phyloP scores from a whole-genome alignment of 2,113 vertebrate genomes.

The Leptosomus discolor region DNA sequence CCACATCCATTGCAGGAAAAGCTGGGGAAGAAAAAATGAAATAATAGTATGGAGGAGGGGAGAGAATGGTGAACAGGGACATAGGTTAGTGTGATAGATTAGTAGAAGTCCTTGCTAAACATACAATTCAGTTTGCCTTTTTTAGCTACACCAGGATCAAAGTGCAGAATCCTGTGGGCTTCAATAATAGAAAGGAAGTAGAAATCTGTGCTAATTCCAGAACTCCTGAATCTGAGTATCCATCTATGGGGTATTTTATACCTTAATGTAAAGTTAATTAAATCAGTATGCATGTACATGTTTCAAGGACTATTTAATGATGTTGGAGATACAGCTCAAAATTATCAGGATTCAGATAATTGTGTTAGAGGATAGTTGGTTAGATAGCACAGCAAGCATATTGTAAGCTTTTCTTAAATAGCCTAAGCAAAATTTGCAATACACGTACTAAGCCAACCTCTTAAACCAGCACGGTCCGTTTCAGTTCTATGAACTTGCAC shows the following conservation, averaged over 20 bases:
- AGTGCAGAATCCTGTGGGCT: neutral
- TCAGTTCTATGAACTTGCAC: neutral
- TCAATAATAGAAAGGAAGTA: neutral
- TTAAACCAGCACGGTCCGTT: no score
- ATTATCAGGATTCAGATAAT: neutral
- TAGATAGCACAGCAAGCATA: neutral
- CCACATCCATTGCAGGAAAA: neutral
- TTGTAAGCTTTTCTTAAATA: neutral
- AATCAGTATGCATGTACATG: neutral
- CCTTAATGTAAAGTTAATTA: neutral
- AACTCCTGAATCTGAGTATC: neutral
- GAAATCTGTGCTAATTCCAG: neutral
- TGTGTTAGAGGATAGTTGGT: neutral
- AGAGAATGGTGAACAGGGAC: neutral
- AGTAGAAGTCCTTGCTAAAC: neutral
- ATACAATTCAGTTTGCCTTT: neutral
- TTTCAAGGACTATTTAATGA: neutral
- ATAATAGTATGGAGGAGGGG: neutral
- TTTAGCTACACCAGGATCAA: neutral
- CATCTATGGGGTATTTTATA: neutral
- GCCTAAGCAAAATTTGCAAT: neutral
- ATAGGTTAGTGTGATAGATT: neutral
- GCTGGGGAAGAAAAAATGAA: rapidly evolving
- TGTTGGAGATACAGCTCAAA: neutral
- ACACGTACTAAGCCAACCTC: neutral